Evolutionary conservation across 1,140 invertebrate genomes (phyloP), one percentile per base, ranked within the genome.

Genomic region (Gryllus bimaculatus): DNA sequence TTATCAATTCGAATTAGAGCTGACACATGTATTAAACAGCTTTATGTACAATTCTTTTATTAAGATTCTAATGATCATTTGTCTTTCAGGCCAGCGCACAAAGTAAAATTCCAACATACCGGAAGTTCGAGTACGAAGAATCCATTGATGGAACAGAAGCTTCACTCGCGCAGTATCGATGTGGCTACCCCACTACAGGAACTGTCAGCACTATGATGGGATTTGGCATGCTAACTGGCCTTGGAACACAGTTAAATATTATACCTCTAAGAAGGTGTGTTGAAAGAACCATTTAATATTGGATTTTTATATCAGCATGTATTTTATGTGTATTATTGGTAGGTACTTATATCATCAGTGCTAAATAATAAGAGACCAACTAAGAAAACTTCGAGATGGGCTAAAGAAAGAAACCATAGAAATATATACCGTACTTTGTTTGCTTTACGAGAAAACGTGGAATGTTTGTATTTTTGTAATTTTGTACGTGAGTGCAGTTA

Each of bases 41-140:
- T 75, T 7, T 75, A 73, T 18, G 6, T 20, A 6, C 39, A 13
- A 75, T 76, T 47, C 39, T 21, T 76, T 76, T 21, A 47, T 76
- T 21, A 0, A 76, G 75, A 13, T 39, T 13, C 75, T 18, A 21
- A 12, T 5, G 26, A 5, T 66, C 18, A 18, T 26, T 49, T 54
- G 15, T 78, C 47, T 78, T 78, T 15, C n/a, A 78, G 78, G 21
- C 21, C 15, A 26, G 26, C 20, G 48, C 78, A 2, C 48, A 78
- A 78, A 48, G 48, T 54, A 48, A 73, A 8, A 26, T 78, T 8
- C 80, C 80, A 18, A 78, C 78, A 8, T 80, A 80, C 74, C 77
- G 75, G 13, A 78, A 80, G 48, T 80, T 80, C 49, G 73, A 80
- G 6, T 80, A 76, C 54, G 80, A 80, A 48, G 20, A 78, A 39